Evolutionary conservation across 2,888 invertebrate genomes (phyloP).

Genomic region (Stomorhina lunata): DNA sequence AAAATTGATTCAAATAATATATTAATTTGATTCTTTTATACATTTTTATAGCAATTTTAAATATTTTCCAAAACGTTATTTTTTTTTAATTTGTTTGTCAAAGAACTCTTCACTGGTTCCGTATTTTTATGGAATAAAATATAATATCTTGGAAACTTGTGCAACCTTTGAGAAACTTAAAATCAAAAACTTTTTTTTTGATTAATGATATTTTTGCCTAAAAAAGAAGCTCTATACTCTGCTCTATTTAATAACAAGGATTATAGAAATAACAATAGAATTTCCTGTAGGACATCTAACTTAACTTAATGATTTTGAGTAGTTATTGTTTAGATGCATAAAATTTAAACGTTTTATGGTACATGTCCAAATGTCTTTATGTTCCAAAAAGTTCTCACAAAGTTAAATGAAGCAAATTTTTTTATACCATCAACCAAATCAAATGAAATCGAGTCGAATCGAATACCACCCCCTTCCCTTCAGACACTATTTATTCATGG

Average conservation of each 20-base stretch:
- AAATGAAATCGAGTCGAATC: neutral
- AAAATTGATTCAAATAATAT: too few relatives aligned
- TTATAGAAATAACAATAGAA: neutral
- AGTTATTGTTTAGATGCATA: neutral
- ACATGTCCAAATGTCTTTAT: constrained; percentile 27
- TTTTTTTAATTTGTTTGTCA: too few relatives aligned
- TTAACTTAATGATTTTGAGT: neutral
- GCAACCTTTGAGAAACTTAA: too few relatives aligned
- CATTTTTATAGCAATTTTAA: too few relatives aligned
- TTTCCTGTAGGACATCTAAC: neutral
- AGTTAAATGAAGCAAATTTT: constrained; percentile 25
- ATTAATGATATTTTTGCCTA: too few relatives aligned
- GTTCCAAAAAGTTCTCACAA: constrained; percentile 29
- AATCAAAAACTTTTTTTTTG: too few relatives aligned
- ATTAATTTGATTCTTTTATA: too few relatives aligned
- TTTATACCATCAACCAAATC: neutral
- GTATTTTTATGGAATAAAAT: too few relatives aligned
- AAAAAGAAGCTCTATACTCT: too few relatives aligned
- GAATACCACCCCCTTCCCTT: neutral
- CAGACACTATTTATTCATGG: constrained; percentile 40
- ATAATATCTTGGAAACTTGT: too few relatives aligned
- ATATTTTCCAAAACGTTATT: too few relatives aligned
- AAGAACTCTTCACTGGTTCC: too few relatives aligned
- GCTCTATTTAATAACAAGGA: neutral
- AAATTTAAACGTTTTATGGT: constrained; percentile 17